These are phyloP conservation scores for Phalera bucephala DNA, from an alignment of 2,888 invertebrate species.

Conservation along the genomic window DNA sequence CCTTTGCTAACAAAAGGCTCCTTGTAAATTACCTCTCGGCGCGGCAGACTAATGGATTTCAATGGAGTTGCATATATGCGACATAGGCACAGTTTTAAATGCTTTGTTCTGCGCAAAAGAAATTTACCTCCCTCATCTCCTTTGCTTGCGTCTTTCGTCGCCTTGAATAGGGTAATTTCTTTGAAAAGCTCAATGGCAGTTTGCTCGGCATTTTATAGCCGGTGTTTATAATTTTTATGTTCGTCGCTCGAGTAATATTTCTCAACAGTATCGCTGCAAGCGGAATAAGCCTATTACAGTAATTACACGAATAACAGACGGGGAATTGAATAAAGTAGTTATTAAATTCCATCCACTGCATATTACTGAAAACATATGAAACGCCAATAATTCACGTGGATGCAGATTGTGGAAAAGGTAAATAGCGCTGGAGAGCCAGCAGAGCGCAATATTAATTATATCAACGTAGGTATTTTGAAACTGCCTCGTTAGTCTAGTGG, in stretches of 20 bases:
- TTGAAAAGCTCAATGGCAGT: slow-evolving; percentile 53
- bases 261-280: slow-evolving; percentile 22
- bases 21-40: slow-evolving; percentile 71
- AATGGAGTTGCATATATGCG: slow-evolving; percentile 71
- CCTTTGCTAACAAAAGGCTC: slow-evolving; percentile 68
- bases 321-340: slow-evolving; percentile 13
- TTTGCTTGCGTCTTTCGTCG: slow-evolving; percentile 60
- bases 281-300: slow-evolving; percentile 23
- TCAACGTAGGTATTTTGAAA: no score
- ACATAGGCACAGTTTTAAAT: slow-evolving; percentile 68
- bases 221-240: slow-evolving; percentile 39
- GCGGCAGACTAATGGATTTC: slow-evolving; percentile 73
- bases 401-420: slow-evolving; percentile 16
- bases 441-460: slow-evolving; percentile 20
- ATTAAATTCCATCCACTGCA: slow-evolving; percentile 24
- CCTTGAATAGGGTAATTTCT: slow-evolving; percentile 64
- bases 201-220: slow-evolving; percentile 40
- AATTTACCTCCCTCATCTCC: slow-evolving; percentile 64
- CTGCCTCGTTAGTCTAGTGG: no score
- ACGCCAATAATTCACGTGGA: slow-evolving; percentile 15
- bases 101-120: slow-evolving; percentile 74
- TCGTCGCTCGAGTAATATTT: slow-evolving; percentile 30
- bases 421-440: slow-evolving; percentile 15
- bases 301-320: slow-evolving; percentile 17
- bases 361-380: slow-evolving; percentile 14